Conservation (phyloP, 2,888 invertebrate genomes). For the Oasisia sp. region DNA sequence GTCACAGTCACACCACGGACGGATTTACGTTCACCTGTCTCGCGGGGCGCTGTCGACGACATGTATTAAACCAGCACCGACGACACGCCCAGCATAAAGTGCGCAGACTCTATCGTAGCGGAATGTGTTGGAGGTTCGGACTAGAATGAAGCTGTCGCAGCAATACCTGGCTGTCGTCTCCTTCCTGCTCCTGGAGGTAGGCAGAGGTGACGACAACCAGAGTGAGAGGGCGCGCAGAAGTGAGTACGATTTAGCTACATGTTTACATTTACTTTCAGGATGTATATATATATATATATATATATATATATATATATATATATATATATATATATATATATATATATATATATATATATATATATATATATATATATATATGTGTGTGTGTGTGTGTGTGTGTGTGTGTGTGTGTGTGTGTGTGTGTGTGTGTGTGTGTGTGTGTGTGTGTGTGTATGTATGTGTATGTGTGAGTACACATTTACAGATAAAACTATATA, state of each 20-base stretch:
- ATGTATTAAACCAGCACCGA: neutral
- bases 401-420: too few relatives aligned
- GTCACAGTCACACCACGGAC: neutral
- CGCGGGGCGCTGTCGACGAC: neutral
- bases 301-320: neutral
- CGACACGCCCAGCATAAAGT: neutral
- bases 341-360: too few relatives aligned
- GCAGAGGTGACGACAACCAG: neutral
- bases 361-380: too few relatives aligned
- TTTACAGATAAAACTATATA: too few relatives aligned
- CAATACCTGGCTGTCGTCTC: neutral
- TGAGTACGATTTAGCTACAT: neutral
- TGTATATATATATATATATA: too few relatives aligned
- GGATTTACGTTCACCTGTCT: neutral
- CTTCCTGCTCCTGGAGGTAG: neutral
- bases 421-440: too few relatives aligned
- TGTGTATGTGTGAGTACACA: too few relatives aligned
- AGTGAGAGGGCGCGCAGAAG: neutral
- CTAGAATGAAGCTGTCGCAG: constrained; percentile 17
- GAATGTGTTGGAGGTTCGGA: neutral
- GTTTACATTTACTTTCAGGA: neutral
- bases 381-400: too few relatives aligned
- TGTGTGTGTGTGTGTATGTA: too few relatives aligned
- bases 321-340: neutral
- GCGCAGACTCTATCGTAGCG: neutral